Conservation (phyloP, 2,113 vertebrate species). For the Lophochroa leadbeateri region DNA sequence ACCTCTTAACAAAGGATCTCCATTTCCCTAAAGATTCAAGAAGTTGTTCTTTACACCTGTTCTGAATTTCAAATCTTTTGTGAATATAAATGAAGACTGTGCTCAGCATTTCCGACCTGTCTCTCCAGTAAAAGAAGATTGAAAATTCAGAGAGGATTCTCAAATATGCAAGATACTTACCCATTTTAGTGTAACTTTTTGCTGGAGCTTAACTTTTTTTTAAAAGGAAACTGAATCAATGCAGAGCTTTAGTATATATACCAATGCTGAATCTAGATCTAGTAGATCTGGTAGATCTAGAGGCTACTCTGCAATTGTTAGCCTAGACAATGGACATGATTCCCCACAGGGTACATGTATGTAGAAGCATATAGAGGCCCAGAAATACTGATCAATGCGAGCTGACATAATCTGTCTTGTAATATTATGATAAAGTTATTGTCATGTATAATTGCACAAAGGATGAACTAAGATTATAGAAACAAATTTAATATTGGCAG, state of each 20-base stretch:
- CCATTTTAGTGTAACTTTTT: not conserved
- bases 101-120: not conserved
- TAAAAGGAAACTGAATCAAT: not conserved
- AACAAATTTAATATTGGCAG: not conserved
- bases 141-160: not conserved
- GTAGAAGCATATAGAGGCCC: not conserved
- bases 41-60: not conserved
- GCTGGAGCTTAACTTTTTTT: not conserved
- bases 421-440: not conserved
- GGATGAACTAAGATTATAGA: not conserved
- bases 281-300: not conserved
- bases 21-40: not conserved
- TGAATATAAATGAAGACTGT: not conserved
- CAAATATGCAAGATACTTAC: not conserved
- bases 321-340: not conserved
- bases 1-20: not conserved
- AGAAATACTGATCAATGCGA: not conserved
- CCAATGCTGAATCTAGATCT: not conserved
- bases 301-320: not conserved
- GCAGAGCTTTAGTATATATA: not conserved
- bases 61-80: not conserved
- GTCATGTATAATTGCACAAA: not conserved
- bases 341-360: not conserved
- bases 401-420: not conserved
- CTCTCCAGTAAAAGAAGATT: not conserved